phyloP scores from a whole-genome alignment of 2,888 invertebrate species.

The Chydorus sphaericus region DNA sequence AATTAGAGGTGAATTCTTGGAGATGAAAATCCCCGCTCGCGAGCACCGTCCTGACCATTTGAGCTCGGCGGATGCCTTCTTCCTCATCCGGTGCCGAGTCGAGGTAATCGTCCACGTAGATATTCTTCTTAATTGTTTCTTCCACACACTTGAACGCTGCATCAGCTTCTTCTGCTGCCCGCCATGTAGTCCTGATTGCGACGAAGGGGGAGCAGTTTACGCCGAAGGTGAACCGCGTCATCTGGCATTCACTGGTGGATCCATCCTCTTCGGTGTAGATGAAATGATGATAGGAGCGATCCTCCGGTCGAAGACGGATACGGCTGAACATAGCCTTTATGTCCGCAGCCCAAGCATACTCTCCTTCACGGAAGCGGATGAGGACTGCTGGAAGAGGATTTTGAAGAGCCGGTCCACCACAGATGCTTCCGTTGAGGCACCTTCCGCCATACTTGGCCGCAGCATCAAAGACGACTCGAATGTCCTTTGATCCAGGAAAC shows the following conservation, averaged over 20 bases:
- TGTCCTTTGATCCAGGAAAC: conserved; percentile 15
- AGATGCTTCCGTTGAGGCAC: conserved; percentile 15
- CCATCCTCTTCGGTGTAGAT: conserved; percentile 8
- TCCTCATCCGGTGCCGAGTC: not conserved
- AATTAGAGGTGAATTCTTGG: not conserved
- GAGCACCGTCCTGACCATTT: not conserved
- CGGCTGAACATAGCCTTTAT: conserved; percentile 17
- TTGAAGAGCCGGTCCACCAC: conserved; percentile 15
- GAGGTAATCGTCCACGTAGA: conserved; percentile 1
- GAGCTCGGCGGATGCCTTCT: not conserved
- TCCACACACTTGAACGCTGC: not conserved
- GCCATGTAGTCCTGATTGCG: conserved; percentile 13
- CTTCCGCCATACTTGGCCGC: conserved; percentile 13
- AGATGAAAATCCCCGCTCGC: not conserved
- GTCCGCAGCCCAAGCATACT: conserved; percentile 14
- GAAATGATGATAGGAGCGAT: conserved; percentile 13
- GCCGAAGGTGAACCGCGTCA: conserved; percentile 14
- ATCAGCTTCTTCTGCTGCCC: conserved; percentile 1
- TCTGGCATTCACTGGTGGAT: not conserved
- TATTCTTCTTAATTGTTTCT: not conserved
- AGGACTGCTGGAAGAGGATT: conserved; percentile 5
- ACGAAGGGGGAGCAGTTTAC: conserved; percentile 14
- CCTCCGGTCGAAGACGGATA: conserved; percentile 9
- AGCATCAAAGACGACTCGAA: conserved; percentile 16
- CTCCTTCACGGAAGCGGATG: conserved; percentile 5